Evolutionary conservation across 2,113 vertebrate species (phyloP).

Genomic region (Charadrius vociferus): DNA sequence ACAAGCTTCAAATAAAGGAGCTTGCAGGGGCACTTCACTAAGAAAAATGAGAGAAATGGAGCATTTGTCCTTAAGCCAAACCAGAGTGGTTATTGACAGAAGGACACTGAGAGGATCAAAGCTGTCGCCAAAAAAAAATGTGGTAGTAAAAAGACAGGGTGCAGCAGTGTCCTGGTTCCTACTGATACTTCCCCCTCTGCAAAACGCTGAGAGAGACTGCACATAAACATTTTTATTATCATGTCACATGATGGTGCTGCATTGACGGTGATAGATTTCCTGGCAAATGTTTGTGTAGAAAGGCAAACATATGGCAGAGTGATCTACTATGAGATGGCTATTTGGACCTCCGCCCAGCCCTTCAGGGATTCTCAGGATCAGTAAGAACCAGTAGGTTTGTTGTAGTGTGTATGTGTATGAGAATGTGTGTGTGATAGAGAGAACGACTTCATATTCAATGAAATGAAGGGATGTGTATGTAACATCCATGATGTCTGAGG

Average conservation of each 20-base stretch:
- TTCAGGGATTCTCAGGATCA: background rate
- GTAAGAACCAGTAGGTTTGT: background rate
- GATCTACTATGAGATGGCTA: background rate
- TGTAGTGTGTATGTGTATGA: background rate
- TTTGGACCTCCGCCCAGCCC: background rate
- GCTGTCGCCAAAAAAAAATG: background rate
- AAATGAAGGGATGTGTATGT: background rate
- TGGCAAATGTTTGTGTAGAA: constrained; percentile 32
- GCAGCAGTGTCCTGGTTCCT: background rate
- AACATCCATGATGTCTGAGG: background rate
- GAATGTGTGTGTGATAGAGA: background rate
- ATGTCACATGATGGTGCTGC: constrained; percentile 23
- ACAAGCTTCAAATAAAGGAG: background rate
- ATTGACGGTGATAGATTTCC: constrained; percentile 17
- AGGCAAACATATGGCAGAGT: constrained; percentile 1
- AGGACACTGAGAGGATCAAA: constrained; percentile 14
- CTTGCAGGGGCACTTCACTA: background rate
- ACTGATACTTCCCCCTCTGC: background rate
- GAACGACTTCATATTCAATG: background rate
- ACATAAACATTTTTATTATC: constrained; percentile 29
- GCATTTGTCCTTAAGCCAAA: constrained; percentile 29
- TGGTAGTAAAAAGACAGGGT: background rate
- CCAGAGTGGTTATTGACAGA: background rate
- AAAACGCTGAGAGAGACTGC: background rate
- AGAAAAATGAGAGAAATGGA: background rate